phyloP scores from a whole-genome alignment of 2,797 vertebrate genomes.

The Microctenopoma steveboyesi region DNA sequence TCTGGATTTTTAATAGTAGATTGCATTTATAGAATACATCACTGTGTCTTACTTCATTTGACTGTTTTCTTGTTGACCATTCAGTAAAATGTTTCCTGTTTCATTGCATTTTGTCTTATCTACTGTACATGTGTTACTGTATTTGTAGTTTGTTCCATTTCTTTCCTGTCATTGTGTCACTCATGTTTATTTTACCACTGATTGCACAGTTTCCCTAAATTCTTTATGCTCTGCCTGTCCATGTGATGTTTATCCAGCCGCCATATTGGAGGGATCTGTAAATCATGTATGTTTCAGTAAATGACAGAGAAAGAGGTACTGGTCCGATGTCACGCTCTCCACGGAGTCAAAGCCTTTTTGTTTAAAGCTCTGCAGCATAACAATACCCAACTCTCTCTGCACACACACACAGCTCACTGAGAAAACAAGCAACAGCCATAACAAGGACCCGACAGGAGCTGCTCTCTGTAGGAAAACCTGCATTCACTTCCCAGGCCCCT shows the following conservation, averaged over 20 bases:
- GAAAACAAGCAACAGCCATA: constrained; percentile 80
- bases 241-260: constrained; percentile 61
- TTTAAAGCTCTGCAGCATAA: constrained; percentile 76
- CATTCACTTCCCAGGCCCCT: constrained; percentile 73
- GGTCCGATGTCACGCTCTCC: constrained; percentile 63
- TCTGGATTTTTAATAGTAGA: constrained; percentile 24
- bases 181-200: constrained; percentile 70
- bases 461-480: constrained; percentile 70
- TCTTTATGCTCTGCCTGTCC: constrained; percentile 32
- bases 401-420: constrained; percentile 60
- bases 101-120: constrained; percentile 35
- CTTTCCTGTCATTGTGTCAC: constrained; percentile 76
- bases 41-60: background rate
- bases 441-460: constrained; percentile 73
- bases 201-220: constrained; percentile 68
- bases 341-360: constrained; percentile 70
- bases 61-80: background rate
- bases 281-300: constrained; percentile 42
- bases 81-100: background rate
- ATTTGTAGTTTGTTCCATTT: constrained; percentile 65
- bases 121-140: constrained; percentile 20
- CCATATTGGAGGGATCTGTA: constrained; percentile 47
- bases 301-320: constrained; percentile 40
- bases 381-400: constrained; percentile 62
- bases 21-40: constrained; percentile 5